Conservation (phyloP, 53 echinoderm and acorn worm species). For the Luidia sarsii region DNA sequence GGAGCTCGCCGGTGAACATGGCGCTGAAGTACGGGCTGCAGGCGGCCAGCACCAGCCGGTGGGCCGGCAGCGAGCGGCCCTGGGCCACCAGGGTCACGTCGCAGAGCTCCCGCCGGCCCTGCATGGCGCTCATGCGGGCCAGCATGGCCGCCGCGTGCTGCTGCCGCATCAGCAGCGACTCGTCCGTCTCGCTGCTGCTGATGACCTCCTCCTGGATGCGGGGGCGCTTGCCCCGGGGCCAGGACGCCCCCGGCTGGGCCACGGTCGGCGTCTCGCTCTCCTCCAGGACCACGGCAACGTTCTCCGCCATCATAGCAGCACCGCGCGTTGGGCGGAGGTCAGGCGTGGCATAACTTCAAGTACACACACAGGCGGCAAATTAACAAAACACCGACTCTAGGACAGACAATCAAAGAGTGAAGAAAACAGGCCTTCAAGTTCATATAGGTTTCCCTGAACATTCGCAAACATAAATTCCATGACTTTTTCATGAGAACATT, state of each 20-base stretch:
- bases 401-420: too few species aligned
- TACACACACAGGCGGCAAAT: too few species aligned
- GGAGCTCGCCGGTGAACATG: conserved; percentile 94
- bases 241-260: neutral
- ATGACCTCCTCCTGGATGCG: conserved; percentile 80
- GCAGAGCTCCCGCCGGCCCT: conserved; percentile 67
- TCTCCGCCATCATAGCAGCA: conserved; percentile 4
- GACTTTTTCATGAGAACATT: too few species aligned
- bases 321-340: too few species aligned
- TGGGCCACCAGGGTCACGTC: conserved; percentile 82
- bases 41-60: conserved; percentile 86
- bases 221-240: conserved; percentile 23
- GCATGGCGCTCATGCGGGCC: conserved; percentile 69
- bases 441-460: too few species aligned
- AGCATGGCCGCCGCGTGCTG: conserved; percentile 82
- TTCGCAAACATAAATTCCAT: too few species aligned
- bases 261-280: conserved; percentile 51
- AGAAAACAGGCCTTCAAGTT: too few species aligned
- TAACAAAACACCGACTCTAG: too few species aligned
- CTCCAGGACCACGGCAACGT: conserved; percentile 29
- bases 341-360: too few species aligned
- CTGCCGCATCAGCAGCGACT: conserved; percentile 69
- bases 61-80: conserved; percentile 75
- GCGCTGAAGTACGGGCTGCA: conserved; percentile 97
- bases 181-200: conserved; percentile 88